Percentiles rank a stretch among this genome's conserved stretches.
Conservation (phyloP, 1,140 invertebrate species). For the Acyrthosiphon pisum region DNA sequence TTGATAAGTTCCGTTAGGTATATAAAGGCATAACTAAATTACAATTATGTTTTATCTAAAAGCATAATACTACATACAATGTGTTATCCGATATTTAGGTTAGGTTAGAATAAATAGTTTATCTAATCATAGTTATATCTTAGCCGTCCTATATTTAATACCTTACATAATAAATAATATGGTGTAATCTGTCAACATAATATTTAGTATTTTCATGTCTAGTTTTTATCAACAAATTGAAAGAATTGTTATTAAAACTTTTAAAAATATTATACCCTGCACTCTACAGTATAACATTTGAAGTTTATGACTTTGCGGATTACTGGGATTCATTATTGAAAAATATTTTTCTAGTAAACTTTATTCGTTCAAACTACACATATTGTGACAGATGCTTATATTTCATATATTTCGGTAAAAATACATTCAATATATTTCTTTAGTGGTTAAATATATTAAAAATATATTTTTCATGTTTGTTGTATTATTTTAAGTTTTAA, state of each 20-base stretch:
- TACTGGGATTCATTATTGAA: not conserved
- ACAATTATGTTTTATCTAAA: too few species aligned
- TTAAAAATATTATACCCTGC: not conserved
- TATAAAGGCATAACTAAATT: too few species aligned
- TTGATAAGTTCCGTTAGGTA: not conserved
- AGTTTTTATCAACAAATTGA: constrained; percentile 10
- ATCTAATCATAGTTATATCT: not conserved
- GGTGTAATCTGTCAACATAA: not conserved
- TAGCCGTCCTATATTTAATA: not conserved
- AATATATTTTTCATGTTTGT: not conserved
- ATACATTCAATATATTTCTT: not conserved
- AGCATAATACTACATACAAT: not conserved
- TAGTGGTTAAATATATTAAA: not conserved
- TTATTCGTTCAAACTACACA: not conserved
- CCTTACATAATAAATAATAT: not conserved
- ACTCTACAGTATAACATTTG: not conserved
- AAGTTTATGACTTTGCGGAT: not conserved
- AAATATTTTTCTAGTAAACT: constrained; percentile 14
- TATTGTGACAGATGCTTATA: not conserved
- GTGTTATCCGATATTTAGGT: not conserved
- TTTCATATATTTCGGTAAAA: not conserved
- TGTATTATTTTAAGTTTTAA: too few species aligned
- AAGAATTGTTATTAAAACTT: not conserved
- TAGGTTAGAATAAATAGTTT: not conserved
- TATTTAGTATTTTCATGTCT: not conserved